Base-by-base conservation (phyloP, 2,888 invertebrate species). In the Poecilobothrus nobilitatus region DNA sequence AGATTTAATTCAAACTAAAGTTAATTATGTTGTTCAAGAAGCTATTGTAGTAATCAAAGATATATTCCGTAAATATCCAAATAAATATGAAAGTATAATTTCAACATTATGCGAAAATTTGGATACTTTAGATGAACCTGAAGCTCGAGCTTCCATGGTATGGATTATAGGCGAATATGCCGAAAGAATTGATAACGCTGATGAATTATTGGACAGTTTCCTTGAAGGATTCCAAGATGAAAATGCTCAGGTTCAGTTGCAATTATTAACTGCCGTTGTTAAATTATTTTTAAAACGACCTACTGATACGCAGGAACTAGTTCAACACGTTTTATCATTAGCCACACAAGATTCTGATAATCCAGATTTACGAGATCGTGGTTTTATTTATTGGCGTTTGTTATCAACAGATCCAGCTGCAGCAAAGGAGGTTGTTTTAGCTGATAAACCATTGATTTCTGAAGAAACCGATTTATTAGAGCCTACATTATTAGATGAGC, bases 11-110 rank as follows among this genome's bases (percentile, higher is more conserved):
- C 98, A 99, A 83, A 99, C 99, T 0, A 99, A 99, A 84, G 98
- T 95, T 22, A 99, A 99, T 85, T 99, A 99, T 80, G 99, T 99
- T 20, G 99, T 99, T 0, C 99, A 99, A 81, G 99, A 99, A 80
- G 99, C 99, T 0, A 97, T 99, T 72, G 99, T 99, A 15, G 99
- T 99, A 27, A 99, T 99, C 78, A 99, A 99, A 84, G 95, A 96
- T 78, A 95, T 95, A 73, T 95, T 95, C 87, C 86, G 94, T 69
- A 95, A 99, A 82, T 99, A 99, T 83, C 99, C 99, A 12, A 99
- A 99, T 83, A 97, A 99, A 81, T 99, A 99, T 80, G 99, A 99
- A 84, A 97, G 97, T 81, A 99, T 99, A 78, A 99, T 99, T 79
- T 97, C 97, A 71, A 99, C 98, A 0, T 85, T 99, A 8, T 99